A percentile compares a stretch with the other conserved stretches of the same genome.
phyloP scores from a whole-genome alignment of 2,113 vertebrate genomes.

The Emydura subglobosa region DNA sequence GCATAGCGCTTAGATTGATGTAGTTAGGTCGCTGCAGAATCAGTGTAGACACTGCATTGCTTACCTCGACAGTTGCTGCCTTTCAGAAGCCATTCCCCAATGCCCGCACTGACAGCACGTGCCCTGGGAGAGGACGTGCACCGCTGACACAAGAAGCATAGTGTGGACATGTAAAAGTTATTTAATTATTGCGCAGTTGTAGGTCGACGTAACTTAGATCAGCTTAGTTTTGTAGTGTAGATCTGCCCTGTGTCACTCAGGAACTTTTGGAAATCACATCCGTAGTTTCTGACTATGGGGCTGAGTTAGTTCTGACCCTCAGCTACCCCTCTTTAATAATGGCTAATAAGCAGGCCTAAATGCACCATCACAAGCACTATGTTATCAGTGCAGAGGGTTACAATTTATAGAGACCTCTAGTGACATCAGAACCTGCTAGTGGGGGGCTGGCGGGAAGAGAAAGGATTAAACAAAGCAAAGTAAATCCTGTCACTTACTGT shows the following conservation, averaged over 20 bases:
- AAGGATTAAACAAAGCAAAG: constrained; percentile 11
- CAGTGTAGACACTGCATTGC: too few relatives aligned
- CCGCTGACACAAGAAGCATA: too few relatives aligned
- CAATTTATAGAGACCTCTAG: background rate
- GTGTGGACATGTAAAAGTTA: too few relatives aligned
- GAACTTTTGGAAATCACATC: background rate
- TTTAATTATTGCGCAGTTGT: too few relatives aligned
- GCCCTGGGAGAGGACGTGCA: too few relatives aligned
- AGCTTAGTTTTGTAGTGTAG: too few relatives aligned
- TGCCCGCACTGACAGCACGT: too few relatives aligned
- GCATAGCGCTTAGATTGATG: too few relatives aligned
- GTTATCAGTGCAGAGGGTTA: background rate
- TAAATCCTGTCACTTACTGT: constrained; percentile 80
- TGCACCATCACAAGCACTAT: background rate
- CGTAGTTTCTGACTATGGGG: background rate
- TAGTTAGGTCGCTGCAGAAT: too few relatives aligned
- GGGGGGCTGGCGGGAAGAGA: background rate
- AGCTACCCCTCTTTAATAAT: background rate
- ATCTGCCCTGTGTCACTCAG: background rate
- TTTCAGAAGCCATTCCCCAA: too few relatives aligned
- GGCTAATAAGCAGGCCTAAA: background rate
- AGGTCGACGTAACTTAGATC: too few relatives aligned
- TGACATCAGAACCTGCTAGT: background rate
- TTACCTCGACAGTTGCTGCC: too few relatives aligned
- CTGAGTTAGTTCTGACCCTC: background rate